Evolutionary conservation across 2,113 vertebrate species (phyloP).

Genomic region (Equus przewalskii): DNA sequence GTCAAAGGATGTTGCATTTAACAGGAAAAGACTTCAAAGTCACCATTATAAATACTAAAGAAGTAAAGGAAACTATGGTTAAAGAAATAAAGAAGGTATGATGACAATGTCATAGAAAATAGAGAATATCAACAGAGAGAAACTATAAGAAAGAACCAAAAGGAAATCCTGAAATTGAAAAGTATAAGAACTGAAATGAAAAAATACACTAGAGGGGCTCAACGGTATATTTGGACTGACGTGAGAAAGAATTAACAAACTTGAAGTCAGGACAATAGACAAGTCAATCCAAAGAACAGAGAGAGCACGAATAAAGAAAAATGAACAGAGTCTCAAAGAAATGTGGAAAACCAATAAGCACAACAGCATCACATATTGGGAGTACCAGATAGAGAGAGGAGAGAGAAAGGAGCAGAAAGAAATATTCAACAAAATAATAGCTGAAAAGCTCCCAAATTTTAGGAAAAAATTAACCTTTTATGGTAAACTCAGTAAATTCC

Average conservation of each 20-base stretch:
- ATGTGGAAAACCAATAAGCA: not conserved
- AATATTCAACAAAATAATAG: not conserved
- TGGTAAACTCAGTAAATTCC: not conserved
- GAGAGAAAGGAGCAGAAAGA: not conserved
- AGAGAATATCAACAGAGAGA: not conserved
- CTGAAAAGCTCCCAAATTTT: not conserved
- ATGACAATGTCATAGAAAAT: not conserved
- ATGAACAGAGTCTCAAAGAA: not conserved
- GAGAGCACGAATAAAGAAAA: not conserved
- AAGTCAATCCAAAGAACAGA: not conserved
- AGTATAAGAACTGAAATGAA: not conserved
- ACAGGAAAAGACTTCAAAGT: not conserved
- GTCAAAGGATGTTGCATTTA: not conserved
- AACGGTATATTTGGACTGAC: not conserved
- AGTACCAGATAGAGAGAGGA: not conserved
- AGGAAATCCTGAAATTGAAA: not conserved
- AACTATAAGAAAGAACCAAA: not conserved
- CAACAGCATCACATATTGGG: not conserved
- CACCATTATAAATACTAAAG: not conserved
- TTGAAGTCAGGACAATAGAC: not conserved
- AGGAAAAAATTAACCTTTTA: not conserved
- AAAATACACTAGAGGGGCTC: not conserved
- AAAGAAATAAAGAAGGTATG: not conserved
- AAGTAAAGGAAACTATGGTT: not conserved
- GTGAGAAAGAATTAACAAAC: not conserved